These are phyloP conservation scores for Diplodus sargus DNA, from an alignment of 2,797 vertebrate species.

Conservation along the genomic window DNA sequence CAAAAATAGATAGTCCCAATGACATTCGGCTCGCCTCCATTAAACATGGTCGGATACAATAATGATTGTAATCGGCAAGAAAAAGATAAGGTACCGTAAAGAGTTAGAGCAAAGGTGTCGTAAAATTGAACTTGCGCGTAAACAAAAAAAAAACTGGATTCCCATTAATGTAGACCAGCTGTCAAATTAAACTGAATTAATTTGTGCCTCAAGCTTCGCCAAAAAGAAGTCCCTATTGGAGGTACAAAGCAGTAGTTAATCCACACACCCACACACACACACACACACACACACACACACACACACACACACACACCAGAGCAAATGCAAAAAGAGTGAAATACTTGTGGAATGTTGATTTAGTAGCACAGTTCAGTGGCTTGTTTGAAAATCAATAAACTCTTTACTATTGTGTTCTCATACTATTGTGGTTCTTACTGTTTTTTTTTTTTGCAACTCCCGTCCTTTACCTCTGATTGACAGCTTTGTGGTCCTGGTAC, in stretches of 20 bases:
- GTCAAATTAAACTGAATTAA: background rate
- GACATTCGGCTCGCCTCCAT: constrained; percentile 2
- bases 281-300: no score
- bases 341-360: background rate
- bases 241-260: background rate
- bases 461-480: no score
- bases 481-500: no score
- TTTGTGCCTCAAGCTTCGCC: background rate
- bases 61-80: background rate
- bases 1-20: background rate
- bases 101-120: background rate
- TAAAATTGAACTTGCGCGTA: background rate
- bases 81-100: background rate
- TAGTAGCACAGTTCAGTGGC: background rate
- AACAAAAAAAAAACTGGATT: background rate
- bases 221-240: background rate
- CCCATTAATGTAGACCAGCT: background rate
- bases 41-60: background rate
- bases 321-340: no score
- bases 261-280: no score
- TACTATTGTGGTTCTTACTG: no score
- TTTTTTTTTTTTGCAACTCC: no score
- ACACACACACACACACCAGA: no score
- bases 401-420: background rate
- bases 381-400: no score